These are phyloP conservation scores for Sarcophaga variegata DNA, from an alignment of 2,888 invertebrate species.

Conservation along the genomic window DNA sequence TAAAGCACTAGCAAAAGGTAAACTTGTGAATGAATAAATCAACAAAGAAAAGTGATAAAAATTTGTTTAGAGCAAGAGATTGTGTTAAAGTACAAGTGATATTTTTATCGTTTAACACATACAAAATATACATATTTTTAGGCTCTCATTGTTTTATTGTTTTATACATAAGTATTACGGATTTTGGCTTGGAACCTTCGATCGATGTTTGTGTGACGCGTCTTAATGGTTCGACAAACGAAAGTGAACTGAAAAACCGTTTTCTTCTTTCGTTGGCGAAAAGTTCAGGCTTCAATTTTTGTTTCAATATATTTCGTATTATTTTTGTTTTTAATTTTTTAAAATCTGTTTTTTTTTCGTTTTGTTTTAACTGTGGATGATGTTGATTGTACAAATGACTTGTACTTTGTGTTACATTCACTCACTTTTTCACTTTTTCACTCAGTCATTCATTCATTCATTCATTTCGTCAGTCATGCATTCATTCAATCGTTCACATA, in stretches of 20 bases:
- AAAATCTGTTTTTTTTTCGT: not conserved
- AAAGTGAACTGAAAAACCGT: conserved; percentile 77
- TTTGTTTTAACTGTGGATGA: not conserved
- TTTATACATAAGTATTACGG: too few species aligned
- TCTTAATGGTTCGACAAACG: conserved; percentile 75
- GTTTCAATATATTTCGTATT: conserved; percentile 23
- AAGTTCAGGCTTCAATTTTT: conserved; percentile 60
- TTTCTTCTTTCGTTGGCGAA: conserved; percentile 73
- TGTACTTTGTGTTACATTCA: conserved; percentile 36
- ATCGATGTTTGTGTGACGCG: conserved; percentile 38
- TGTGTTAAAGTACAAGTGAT: conserved; percentile 52
- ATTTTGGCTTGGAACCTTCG: conserved; percentile 3
- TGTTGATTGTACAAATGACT: conserved; percentile 27
- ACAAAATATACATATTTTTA: not conserved
- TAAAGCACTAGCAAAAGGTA: not conserved
- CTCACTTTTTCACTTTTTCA: conserved; percentile 12
- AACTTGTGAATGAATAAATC: conserved; percentile 35
- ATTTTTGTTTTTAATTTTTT: conserved; percentile 6
- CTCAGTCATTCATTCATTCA: conserved; percentile 19
- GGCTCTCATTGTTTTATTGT: not conserved
- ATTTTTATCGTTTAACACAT: not conserved
- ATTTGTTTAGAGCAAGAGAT: conserved; percentile 70
- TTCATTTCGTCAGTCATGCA: conserved; percentile 22
- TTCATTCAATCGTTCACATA: conserved; percentile 19
- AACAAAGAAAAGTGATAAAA: conserved; percentile 35